Percentiles rank a stretch among this genome's conserved stretches.
Conservation (phyloP, 2,888 invertebrate species). For the Odontocolon sp. region DNA sequence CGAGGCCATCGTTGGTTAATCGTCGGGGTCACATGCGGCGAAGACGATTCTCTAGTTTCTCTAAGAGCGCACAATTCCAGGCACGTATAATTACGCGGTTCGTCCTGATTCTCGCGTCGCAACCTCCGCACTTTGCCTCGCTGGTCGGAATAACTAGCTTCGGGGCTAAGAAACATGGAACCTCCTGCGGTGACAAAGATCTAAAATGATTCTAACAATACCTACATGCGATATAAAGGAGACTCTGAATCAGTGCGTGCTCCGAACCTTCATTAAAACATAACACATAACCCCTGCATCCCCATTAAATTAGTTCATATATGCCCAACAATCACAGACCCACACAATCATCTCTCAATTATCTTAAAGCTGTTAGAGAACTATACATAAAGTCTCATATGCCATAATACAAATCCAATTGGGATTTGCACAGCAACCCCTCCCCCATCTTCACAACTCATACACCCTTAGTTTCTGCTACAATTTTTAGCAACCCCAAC, state of each 20-base stretch:
- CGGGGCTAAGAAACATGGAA: slow-evolving; percentile 31
- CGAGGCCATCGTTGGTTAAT: slow-evolving; percentile 56
- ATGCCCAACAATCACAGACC: not conserved
- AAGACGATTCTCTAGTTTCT: slow-evolving; percentile 49
- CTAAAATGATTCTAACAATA: not conserved
- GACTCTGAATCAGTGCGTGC: not conserved
- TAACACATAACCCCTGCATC: not conserved
- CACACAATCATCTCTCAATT: not conserved
- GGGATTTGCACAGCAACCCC: not conserved
- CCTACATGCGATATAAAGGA: not conserved
- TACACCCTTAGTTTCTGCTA: slow-evolving; percentile 17
- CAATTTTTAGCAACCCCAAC: slow-evolving; percentile 25
- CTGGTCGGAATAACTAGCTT: not conserved
- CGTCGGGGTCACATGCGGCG: slow-evolving; percentile 56
- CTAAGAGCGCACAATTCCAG: slow-evolving; percentile 56
- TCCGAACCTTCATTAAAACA: not conserved
- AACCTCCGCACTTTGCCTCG: slow-evolving; percentile 41
- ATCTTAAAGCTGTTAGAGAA: not conserved
- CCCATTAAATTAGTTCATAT: not conserved
- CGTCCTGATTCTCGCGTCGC: slow-evolving; percentile 59
- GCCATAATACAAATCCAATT: not conserved
- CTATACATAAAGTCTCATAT: not conserved
- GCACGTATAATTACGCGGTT: slow-evolving; percentile 61
- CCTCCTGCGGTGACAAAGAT: not conserved
- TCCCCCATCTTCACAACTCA: slow-evolving; percentile 13